phyloP scores from a whole-genome alignment of 2,113 vertebrate species.

The Eurypyga helias region DNA sequence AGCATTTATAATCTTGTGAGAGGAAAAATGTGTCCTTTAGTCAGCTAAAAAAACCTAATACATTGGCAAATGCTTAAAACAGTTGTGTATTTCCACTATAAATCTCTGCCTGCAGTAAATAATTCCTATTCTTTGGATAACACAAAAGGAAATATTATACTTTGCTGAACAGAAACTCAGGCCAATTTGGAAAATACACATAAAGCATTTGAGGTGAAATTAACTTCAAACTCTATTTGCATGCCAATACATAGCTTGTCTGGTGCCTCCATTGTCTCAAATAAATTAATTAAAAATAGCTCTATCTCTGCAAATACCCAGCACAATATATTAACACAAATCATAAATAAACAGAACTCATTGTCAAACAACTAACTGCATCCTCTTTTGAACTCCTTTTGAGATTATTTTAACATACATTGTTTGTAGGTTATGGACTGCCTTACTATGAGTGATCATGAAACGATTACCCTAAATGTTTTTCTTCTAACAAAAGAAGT shows the following conservation, averaged over 20 bases:
- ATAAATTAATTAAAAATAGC: neutral
- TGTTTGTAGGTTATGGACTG: neutral
- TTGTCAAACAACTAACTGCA: neutral
- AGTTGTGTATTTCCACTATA: neutral
- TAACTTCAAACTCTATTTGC: neutral
- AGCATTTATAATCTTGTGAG: conserved; percentile 32
- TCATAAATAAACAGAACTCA: neutral
- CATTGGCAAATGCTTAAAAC: conserved; percentile 13
- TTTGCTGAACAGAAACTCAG: neutral
- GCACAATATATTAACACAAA: neutral
- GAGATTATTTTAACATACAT: neutral
- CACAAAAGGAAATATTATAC: neutral
- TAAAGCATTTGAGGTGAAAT: conserved; percentile 1
- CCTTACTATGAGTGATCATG: neutral
- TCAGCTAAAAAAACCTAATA: neutral
- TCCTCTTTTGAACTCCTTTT: neutral
- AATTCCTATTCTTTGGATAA: neutral
- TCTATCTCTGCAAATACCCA: neutral
- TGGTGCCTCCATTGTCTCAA: neutral
- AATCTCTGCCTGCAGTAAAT: conserved; percentile 16
- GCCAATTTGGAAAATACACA: neutral
- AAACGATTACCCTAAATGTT: neutral
- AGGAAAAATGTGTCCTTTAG: conserved; percentile 7
- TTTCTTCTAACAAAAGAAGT: neutral
- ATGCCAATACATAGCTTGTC: neutral